phyloP scores from a whole-genome alignment of 2,113 vertebrate species.

The Dipodomys ordii region DNA sequence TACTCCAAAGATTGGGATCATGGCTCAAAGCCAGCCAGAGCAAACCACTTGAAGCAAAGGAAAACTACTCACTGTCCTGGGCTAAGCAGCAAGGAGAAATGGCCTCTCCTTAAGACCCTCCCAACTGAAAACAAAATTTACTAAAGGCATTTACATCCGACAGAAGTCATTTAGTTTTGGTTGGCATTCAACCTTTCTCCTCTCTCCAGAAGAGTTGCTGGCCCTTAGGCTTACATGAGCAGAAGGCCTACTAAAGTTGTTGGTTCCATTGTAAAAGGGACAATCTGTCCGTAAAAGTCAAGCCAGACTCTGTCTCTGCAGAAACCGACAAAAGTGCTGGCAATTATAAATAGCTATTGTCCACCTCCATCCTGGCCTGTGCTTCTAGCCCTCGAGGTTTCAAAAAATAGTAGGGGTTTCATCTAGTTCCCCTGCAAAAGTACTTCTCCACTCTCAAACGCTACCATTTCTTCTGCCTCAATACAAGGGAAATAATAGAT shows the following conservation, averaged over 20 bases:
- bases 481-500: conserved; percentile 20
- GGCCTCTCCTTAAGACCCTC: too few species aligned
- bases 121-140: background rate
- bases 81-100: too few species aligned
- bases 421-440: background rate
- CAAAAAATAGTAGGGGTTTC: background rate
- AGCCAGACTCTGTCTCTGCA: background rate
- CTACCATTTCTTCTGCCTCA: background rate
- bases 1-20: too few species aligned
- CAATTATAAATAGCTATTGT: background rate
- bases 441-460: too few species aligned
- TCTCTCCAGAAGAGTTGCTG: background rate
- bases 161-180: background rate
- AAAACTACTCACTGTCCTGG: too few species aligned
- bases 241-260: conserved; percentile 22
- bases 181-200: conserved; percentile 30
- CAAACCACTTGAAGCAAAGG: too few species aligned
- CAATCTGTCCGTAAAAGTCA: conserved; percentile 12
- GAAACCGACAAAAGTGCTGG: background rate
- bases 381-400: background rate
- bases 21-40: too few species aligned
- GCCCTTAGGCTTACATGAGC: conserved; percentile 35
- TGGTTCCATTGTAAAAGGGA: conserved; percentile 27
- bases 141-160: conserved; percentile 4
- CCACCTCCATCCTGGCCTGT: background rate